Percentiles rank a stretch among this genome's conserved stretches.
phyloP scores from a whole-genome alignment of 1,140 invertebrate genomes.

The Trypoxylus dichotomus region DNA sequence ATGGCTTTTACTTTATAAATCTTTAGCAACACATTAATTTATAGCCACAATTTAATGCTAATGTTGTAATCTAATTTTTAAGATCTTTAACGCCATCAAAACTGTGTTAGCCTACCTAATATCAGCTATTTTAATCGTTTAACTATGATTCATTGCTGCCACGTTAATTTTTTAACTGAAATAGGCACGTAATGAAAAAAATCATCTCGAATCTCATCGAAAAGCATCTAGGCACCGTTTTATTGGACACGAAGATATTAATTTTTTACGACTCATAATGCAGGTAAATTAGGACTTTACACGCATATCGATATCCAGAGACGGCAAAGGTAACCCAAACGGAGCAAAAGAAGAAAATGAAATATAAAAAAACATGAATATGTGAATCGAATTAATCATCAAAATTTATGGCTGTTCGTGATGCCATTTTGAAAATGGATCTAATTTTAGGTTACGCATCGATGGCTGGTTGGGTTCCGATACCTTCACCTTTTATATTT shows the following conservation, averaged over 20 bases:
- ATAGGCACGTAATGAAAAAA: neutral
- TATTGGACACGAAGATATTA: constrained; percentile 17
- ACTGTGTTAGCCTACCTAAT: neutral
- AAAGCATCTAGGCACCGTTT: constrained; percentile 11
- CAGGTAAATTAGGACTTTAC: constrained; percentile 19
- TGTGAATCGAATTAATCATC: constrained; percentile 33
- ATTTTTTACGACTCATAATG: constrained; percentile 24
- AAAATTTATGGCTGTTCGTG: constrained; percentile 11
- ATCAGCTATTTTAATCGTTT: neutral
- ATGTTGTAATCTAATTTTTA: no score
- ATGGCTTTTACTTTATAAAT: no score
- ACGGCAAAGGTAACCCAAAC: neutral
- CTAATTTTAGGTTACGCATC: constrained; percentile 20
- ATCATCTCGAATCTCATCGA: constrained; percentile 8
- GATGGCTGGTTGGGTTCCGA: neutral
- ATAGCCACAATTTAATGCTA: no score
- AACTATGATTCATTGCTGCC: neutral
- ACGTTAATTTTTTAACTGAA: neutral
- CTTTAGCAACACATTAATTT: no score
- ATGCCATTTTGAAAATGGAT: constrained; percentile 4
- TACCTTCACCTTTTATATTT: neutral
- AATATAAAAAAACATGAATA: constrained; percentile 35
- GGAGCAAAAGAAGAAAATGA: constrained; percentile 8
- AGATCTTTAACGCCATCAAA: neutral
- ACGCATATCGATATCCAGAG: constrained; percentile 3